phyloP scores from a whole-genome alignment of 2,113 vertebrate species.

The Tetrax tetrax region DNA sequence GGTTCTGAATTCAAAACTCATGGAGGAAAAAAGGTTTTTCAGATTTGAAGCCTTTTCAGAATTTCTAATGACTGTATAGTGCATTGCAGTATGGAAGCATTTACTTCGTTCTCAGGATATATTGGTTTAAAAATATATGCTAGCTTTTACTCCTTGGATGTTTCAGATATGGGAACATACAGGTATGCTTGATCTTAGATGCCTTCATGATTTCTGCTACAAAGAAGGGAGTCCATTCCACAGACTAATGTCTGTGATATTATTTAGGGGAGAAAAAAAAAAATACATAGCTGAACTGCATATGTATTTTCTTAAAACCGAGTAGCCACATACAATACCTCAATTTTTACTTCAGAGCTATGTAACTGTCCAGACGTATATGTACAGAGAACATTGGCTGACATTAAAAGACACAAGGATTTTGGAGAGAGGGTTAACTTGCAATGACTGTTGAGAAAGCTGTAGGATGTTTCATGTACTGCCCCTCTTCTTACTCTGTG shows the following conservation, averaged over 20 bases:
- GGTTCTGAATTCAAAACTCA: neutral
- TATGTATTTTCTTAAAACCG: neutral
- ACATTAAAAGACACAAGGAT: neutral
- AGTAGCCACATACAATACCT: neutral
- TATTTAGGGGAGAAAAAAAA: neutral
- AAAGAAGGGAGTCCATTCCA: neutral
- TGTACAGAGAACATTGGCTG: neutral
- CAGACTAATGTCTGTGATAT: neutral
- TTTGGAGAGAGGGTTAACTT: neutral
- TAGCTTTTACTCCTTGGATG: neutral
- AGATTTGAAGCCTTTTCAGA: neutral
- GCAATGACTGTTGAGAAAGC: neutral
- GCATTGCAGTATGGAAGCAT: neutral
- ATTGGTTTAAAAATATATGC: neutral
- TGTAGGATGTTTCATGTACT: neutral
- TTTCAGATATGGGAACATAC: neutral
- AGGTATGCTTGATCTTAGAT: neutral
- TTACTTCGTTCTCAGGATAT: neutral
- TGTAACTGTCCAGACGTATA: neutral
- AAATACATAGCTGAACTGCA: neutral
- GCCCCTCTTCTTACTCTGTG: neutral
- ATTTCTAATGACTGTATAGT: neutral
- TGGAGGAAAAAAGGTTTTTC: neutral
- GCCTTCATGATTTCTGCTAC: neutral
- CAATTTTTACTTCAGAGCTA: neutral